Base-by-base conservation (phyloP, 2,797 vertebrate genomes). In the Ctenosaura bakeri region DNA sequence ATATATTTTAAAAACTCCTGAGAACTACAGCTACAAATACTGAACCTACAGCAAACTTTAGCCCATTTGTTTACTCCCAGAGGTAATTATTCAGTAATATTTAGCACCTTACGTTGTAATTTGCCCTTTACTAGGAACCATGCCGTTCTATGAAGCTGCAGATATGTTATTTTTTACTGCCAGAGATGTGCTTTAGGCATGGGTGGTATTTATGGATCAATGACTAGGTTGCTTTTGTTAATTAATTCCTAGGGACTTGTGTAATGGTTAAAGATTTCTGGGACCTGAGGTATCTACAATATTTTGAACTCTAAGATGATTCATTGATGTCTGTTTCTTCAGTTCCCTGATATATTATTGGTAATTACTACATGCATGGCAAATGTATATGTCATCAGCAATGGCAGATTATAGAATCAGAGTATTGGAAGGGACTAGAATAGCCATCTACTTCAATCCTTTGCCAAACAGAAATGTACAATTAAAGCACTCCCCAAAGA, bases 81-180 rank as follows among this genome's bases (percentile, higher is more conserved):
- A 35, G 16, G 46, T 20, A 85, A 50, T 50, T 71, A 52, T 85
- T 85, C 46, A 85, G 18, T 85, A 85, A 85, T 71, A 85, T 54
- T 73, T 71, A 20, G 7, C 29, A 85, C 18, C 16, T 76, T 22
- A 18, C 50, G 20, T 85, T 54, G 32, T 9, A 52, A 71, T 54
- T 22, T 71, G 18, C 24, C 46, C 20, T 71, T 71, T 22, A 54
- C 69, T 6, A 71, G 26, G 29, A 32, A 52, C 3, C 32, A 84
- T 71, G 16, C 32, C 42, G 74, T 7, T 76, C 35, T 42, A 38
- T 42, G 7, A 22, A 20, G 38, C 6, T 7, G 20, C 35, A 38
- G 22, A 22, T 69, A 46, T 50, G 18, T 84, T 84, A 50, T 69
- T 84, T 69, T 50, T 20, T 69, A 85, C 50, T n/a, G 6, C 42